These are phyloP conservation scores for Ectropis grisescens DNA, from an alignment of 1,140 invertebrate genomes.

Conservation along the genomic window DNA sequence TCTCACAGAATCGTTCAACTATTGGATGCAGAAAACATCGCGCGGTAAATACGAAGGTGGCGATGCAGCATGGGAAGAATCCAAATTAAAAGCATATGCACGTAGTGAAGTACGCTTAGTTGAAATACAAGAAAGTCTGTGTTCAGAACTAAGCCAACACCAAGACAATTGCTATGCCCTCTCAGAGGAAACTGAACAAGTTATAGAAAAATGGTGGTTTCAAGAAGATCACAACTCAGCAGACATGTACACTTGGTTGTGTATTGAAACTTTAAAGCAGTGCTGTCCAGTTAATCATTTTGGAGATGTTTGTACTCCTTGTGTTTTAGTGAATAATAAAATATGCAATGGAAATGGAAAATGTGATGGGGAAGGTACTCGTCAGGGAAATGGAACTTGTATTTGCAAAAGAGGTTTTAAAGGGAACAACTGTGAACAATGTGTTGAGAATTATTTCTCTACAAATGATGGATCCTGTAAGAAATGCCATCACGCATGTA, in stretches of 20 bases:
- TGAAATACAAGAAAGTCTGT: slow-evolving; percentile 93
- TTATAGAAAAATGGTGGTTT: slow-evolving; percentile 93
- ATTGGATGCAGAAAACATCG: slow-evolving; percentile 82
- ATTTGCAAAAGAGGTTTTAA: slow-evolving; percentile 87
- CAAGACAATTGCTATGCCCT: slow-evolving; percentile 88
- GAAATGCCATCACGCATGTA: slow-evolving; percentile 88
- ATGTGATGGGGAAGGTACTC: slow-evolving; percentile 94
- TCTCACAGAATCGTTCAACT: slow-evolving; percentile 41
- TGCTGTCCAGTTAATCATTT: slow-evolving; percentile 92
- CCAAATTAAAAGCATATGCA: slow-evolving; percentile 89
- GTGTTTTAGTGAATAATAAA: slow-evolving; percentile 81
- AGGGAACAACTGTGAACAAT: slow-evolving; percentile 85
- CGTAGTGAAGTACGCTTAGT: slow-evolving; percentile 92
- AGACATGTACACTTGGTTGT: slow-evolving; percentile 86
- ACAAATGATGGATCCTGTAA: slow-evolving; percentile 80
- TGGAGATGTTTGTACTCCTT: slow-evolving; percentile 86
- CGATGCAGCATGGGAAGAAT: slow-evolving; percentile 97
- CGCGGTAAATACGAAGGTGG: slow-evolving; percentile 96
- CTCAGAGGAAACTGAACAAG: slow-evolving; percentile 85
- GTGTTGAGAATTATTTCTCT: slow-evolving; percentile 82
- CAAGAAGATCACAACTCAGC: slow-evolving; percentile 74
- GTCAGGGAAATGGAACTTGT: slow-evolving; percentile 94
- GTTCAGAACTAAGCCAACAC: slow-evolving; percentile 64
- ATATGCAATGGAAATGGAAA: slow-evolving; percentile 90
- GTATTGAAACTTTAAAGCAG: slow-evolving; percentile 83